Evolutionary conservation across 2,113 vertebrate genomes (phyloP), one percentile per base, ranked within the genome.

Genomic region (Panthera leo): DNA sequence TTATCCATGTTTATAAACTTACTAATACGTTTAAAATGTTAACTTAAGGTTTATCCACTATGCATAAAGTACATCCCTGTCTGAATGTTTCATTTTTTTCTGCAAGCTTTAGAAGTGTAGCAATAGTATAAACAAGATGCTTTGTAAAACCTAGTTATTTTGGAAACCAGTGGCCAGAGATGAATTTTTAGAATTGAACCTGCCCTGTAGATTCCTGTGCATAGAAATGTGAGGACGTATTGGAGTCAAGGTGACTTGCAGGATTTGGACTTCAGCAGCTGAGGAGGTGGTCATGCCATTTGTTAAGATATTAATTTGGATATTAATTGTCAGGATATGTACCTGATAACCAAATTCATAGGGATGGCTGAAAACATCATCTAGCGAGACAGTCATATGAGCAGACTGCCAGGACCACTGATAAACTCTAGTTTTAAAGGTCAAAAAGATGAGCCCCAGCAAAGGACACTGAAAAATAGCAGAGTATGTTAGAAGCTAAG

Each of bases 21-120:
- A 92, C 45, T 83, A 84, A 16, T 34, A 63, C 48, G 55, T 96
- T 97, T 85, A 58, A 89, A 82, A 82, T 82, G 78, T 48, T 83
- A 93, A 93, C 86, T 88, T 91, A 85, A 94, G 55, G 65, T 89
- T 85, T 80, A 83, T 83, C 51, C 6, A 67, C 84, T 82, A 7
- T 93, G 25, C 15, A 27, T 87, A 80, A 87, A 82, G 55, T 92
- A 58, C 7, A 45, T 73, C 61, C 76, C 45, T 68, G 63, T 87
- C 51, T 95, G 73, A 87, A 87, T 85, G 75, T 85, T 87, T 91
- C 73, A 78, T 97, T 15, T 85, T 85, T 82, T 94, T 80, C 31
- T 85, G 48, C 21, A 89, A 51, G 14, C 71, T 93, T 96, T 34
- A 89, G n/a, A 85, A 96, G n/a, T 83, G 9, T 45, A 82, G 18